Evolutionary conservation across 1,140 invertebrate species (phyloP).

Genomic region (Zaprionus capensis): DNA sequence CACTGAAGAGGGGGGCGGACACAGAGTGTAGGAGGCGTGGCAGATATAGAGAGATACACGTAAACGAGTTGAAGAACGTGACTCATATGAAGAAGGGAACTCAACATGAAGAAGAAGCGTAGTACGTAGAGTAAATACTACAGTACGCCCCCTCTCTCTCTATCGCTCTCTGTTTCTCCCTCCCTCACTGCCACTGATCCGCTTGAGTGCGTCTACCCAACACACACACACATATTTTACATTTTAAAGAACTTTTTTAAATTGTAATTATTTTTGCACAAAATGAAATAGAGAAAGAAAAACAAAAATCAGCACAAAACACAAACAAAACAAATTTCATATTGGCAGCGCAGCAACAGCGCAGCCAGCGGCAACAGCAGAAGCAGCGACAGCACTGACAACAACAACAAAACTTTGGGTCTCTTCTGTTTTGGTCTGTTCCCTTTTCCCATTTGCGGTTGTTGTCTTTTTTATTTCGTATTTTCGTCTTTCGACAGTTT

Average conservation of each 20-base stretch:
- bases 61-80: not conserved
- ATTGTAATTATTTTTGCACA: constrained; percentile 34
- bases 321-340: constrained; percentile 50
- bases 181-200: not conserved
- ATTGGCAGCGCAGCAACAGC: constrained; percentile 14
- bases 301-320: constrained; percentile 29
- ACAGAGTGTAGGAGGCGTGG: not conserved
- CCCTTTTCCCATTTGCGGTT: constrained; percentile 4
- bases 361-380: constrained; percentile 44
- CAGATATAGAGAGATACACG: constrained; percentile 4
- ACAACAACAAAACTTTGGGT: constrained; percentile 17
- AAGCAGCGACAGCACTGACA: constrained; percentile 15
- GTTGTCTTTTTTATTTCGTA: constrained; percentile 8
- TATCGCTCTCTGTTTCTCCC: not conserved
- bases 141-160: not conserved
- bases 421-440: constrained; percentile 7
- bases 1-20: not conserved
- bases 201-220: not conserved
- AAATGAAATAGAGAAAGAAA: constrained; percentile 26
- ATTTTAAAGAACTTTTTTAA: constrained; percentile 10
- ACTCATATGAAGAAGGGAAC: not conserved
- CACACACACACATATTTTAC: not conserved
- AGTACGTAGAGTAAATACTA: not conserved
- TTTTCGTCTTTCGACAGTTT: constrained; percentile 20
- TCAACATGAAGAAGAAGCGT: not conserved